Percentiles rank a stretch among this genome's conserved stretches.
Conservation (phyloP, 2,888 invertebrate species). For the Drosophila mercatorum region DNA sequence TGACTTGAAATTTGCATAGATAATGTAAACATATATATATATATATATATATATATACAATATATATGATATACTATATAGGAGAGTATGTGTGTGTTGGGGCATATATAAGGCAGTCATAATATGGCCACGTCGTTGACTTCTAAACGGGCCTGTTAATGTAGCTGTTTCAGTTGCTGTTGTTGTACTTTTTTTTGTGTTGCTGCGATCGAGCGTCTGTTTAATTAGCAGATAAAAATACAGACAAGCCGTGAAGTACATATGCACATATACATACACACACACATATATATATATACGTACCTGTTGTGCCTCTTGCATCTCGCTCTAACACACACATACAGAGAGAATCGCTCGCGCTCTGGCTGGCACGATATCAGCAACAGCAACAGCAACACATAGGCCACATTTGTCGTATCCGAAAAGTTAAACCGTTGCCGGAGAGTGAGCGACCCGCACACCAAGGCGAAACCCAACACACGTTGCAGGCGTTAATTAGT, state of each 20-base stretch:
- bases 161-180: constrained; percentile 30
- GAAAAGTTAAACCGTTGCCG: constrained; percentile 32
- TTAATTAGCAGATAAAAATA: constrained; percentile 81
- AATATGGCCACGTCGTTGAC: constrained; percentile 76
- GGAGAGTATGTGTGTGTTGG: background rate
- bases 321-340: constrained; percentile 23
- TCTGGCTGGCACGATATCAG: constrained; percentile 50
- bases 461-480: constrained; percentile 36
- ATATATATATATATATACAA: constrained; percentile 1
- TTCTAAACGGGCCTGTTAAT: constrained; percentile 68
- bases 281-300: constrained; percentile 10
- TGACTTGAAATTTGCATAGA: constrained; percentile 28
- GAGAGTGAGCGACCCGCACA: constrained; percentile 48
- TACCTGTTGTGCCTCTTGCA: constrained; percentile 28
- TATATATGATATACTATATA: background rate
- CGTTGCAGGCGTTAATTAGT: constrained; percentile 79
- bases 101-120: constrained; percentile 10
- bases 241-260: constrained; percentile 60
- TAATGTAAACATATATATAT: constrained; percentile 7
- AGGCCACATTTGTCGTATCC: constrained; percentile 35
- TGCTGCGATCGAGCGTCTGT: constrained; percentile 74
- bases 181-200: constrained; percentile 22
- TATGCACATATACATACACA: constrained; percentile 7
- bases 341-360: constrained; percentile 9
- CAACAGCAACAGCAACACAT: constrained; percentile 4